These are phyloP conservation scores for Hypothenemus hampei DNA, from an alignment of 1,140 invertebrate species.

Conservation along the genomic window DNA sequence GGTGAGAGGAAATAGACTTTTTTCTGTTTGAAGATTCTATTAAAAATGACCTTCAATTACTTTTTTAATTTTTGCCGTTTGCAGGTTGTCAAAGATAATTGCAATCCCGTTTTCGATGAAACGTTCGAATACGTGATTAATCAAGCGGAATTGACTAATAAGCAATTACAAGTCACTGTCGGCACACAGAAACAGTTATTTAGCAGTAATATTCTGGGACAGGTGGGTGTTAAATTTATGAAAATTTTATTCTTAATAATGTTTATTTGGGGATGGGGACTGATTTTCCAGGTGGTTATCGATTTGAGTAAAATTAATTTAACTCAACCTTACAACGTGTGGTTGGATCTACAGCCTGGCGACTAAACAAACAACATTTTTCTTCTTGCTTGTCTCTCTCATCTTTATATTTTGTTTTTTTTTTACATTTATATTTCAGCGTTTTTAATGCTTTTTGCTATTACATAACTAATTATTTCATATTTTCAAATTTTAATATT, in stretches of 20 bases:
- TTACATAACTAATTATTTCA: too few relatives aligned
- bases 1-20: too few relatives aligned
- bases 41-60: too few relatives aligned
- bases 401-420: background rate
- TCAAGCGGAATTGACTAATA: conserved; percentile 65
- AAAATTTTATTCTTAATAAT: background rate
- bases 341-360: conserved; percentile 68
- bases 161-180: conserved; percentile 73
- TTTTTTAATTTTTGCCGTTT: too few relatives aligned
- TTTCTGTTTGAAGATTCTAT: background rate
- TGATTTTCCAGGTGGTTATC: conserved; percentile 55
- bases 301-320: conserved; percentile 62
- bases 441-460: too few relatives aligned
- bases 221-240: conserved; percentile 50
- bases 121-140: conserved; percentile 81
- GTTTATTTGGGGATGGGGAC: background rate
- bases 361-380: background rate
- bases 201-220: conserved; percentile 75
- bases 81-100: conserved; percentile 78
- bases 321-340: conserved; percentile 58
- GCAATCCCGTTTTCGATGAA: conserved; percentile 88
- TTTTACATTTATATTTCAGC: too few relatives aligned
- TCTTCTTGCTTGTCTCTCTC: background rate
- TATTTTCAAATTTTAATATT: too few relatives aligned
- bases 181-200: conserved; percentile 78